These are phyloP conservation scores for Xiphorhynchus erythropygius DNA, from an alignment of 2,797 vertebrate genomes.

Conservation along the genomic window DNA sequence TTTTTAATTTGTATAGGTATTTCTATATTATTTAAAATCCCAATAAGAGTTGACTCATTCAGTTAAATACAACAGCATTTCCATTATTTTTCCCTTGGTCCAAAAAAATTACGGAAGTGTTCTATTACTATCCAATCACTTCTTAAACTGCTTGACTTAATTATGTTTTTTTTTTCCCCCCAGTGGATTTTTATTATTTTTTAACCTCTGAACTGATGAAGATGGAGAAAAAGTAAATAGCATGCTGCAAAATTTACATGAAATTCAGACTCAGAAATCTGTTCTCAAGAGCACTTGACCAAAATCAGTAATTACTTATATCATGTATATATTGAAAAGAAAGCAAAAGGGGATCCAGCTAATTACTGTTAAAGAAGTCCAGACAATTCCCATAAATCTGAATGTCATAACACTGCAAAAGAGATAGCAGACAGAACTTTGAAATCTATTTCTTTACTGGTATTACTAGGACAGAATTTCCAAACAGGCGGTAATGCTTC, in stretches of 20 bases:
- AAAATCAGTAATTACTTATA: background rate
- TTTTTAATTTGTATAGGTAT: background rate
- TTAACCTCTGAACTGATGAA: background rate
- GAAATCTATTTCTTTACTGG: background rate
- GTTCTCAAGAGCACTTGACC: background rate
- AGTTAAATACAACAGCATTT: conserved; percentile 16
- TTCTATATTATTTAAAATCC: conserved; percentile 1
- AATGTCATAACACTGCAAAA: conserved; percentile 6
- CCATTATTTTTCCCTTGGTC: background rate
- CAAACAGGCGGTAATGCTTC: background rate
- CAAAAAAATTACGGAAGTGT: background rate
- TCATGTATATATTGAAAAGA: background rate
- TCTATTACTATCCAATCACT: background rate
- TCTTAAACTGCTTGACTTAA: background rate
- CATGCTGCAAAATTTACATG: background rate
- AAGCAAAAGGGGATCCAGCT: background rate
- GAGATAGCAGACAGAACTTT: background rate
- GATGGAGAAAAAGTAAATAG: background rate
- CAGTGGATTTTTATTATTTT: background rate
- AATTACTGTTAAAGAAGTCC: conserved; percentile 22
- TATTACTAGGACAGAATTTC: background rate
- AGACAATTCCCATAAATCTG: conserved; percentile 50
- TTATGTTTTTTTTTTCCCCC: background rate
- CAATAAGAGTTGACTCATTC: background rate
- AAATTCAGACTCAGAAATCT: background rate